These are phyloP conservation scores for Pinctada fucata DNA, from an alignment of 2,888 invertebrate species.

Conservation along the genomic window DNA sequence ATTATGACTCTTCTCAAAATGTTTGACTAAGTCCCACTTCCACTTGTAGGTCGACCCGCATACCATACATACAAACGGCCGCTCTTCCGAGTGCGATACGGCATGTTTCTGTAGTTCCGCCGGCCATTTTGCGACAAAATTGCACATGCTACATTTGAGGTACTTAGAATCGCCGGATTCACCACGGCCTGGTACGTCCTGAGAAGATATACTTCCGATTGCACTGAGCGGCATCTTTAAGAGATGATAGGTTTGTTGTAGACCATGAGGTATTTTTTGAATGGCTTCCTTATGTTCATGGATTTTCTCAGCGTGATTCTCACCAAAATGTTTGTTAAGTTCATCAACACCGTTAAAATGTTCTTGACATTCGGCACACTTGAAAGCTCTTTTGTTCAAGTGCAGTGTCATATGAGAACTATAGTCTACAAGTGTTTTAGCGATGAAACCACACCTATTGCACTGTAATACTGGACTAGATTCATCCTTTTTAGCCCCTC, in stretches of 20 bases:
- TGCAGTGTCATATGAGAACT: conserved; percentile 70
- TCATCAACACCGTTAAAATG: conserved; percentile 70
- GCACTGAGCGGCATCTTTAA: conserved; percentile 68
- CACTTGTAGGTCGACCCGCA: conserved; percentile 76
- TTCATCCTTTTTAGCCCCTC: conserved; percentile 32
- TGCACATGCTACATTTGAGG: conserved; percentile 74
- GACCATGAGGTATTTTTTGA: conserved; percentile 70
- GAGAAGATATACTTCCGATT: conserved; percentile 61
- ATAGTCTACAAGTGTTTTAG: conserved; percentile 66
- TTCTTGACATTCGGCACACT: conserved; percentile 73
- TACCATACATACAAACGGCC: conserved; percentile 74
- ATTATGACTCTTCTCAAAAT: conserved; percentile 75
- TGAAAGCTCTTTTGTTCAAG: conserved; percentile 66
- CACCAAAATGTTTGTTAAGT: conserved; percentile 73
- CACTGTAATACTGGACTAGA: conserved; percentile 59
- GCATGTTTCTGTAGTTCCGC: conserved; percentile 76
- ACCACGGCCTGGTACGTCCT: conserved; percentile 51
- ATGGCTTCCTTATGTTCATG: conserved; percentile 69
- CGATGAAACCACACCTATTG: conserved; percentile 66
- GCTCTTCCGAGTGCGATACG: conserved; percentile 73
- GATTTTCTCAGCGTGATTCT: conserved; percentile 66
- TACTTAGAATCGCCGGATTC: conserved; percentile 57
- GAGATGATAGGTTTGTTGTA: conserved; percentile 70
- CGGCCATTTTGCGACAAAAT: conserved; percentile 74
- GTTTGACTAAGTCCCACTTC: conserved; percentile 76